phyloP scores from a whole-genome alignment of 2,113 vertebrate species.

The Grantiella picta region DNA sequence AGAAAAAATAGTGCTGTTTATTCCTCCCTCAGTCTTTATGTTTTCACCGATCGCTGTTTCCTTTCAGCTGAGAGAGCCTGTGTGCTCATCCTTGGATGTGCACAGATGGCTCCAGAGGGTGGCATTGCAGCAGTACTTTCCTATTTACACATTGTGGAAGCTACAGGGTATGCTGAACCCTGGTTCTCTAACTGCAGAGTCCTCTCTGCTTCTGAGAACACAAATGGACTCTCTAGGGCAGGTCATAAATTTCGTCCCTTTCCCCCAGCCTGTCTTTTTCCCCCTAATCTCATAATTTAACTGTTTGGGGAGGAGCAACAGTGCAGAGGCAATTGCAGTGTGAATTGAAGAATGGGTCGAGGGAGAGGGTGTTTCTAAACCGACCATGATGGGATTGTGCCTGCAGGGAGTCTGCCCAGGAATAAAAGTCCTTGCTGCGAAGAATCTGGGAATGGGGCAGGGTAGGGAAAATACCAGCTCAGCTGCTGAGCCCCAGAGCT shows the following conservation, averaged over 20 bases:
- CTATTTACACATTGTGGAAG: background rate
- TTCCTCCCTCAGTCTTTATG: background rate
- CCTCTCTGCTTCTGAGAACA: background rate
- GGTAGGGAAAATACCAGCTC: background rate
- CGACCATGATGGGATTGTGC: background rate
- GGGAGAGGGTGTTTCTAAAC: background rate
- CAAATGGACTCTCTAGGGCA: background rate
- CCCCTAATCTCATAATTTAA: background rate
- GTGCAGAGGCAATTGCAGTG: background rate
- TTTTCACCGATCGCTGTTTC: background rate
- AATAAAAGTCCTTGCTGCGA: background rate
- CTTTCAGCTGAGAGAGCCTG: background rate
- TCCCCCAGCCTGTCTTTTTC: accelerated
- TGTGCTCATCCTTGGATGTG: background rate
- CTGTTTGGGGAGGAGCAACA: background rate
- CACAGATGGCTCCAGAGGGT: background rate
- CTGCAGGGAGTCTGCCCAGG: background rate
- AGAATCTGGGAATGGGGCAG: background rate
- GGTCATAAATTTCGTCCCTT: background rate
- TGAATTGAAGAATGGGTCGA: background rate
- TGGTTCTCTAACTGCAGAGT: no score
- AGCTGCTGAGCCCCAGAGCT: background rate
- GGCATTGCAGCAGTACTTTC: background rate
- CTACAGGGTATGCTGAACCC: background rate
- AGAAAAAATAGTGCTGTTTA: background rate